Conservation (phyloP, 1,140 invertebrate species). For the Heliconius hewitsoni region DNA sequence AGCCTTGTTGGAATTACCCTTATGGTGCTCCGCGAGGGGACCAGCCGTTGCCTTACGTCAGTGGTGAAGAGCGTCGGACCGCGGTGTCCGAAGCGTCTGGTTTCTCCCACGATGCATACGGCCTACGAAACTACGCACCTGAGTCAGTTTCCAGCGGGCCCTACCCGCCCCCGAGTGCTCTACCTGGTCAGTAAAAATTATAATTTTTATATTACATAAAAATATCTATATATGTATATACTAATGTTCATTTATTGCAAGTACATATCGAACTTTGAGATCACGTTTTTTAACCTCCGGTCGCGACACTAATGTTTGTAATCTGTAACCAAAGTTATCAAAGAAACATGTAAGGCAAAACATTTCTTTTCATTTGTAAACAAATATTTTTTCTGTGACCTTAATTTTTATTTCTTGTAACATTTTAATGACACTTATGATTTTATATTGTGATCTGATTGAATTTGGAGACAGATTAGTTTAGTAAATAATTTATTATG, state of each 20-base stretch:
- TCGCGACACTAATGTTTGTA: slow-evolving; percentile 60
- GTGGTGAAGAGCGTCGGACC: slow-evolving; percentile 86
- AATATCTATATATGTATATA: neutral
- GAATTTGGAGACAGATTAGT: slow-evolving; percentile 48
- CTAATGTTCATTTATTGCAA: neutral
- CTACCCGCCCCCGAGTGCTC: slow-evolving; percentile 89
- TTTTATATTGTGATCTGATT: slow-evolving; percentile 24
- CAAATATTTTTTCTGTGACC: slow-evolving; percentile 35
- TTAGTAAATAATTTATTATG: slow-evolving; percentile 70
- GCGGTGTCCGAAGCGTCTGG: slow-evolving; percentile 84
- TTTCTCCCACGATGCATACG: slow-evolving; percentile 89
- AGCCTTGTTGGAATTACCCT: slow-evolving; percentile 88
- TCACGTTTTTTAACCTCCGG: slow-evolving; percentile 58
- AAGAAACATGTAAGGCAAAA: slow-evolving; percentile 59
- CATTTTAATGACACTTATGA: slow-evolving; percentile 29
- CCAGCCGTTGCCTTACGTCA: slow-evolving; percentile 84
- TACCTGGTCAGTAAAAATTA: slow-evolving; percentile 66
- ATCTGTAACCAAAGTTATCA: slow-evolving; percentile 63
- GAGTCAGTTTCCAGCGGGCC: slow-evolving; percentile 89
- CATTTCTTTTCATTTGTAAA: slow-evolving; percentile 72
- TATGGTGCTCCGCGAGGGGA: slow-evolving; percentile 86
- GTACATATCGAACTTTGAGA: slow-evolving; percentile 36
- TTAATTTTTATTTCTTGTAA: neutral
- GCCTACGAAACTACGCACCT: slow-evolving; percentile 88
- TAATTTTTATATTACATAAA: neutral